phyloP scores from a whole-genome alignment of 2,888 invertebrate species.

The Cynaeus angustus region DNA sequence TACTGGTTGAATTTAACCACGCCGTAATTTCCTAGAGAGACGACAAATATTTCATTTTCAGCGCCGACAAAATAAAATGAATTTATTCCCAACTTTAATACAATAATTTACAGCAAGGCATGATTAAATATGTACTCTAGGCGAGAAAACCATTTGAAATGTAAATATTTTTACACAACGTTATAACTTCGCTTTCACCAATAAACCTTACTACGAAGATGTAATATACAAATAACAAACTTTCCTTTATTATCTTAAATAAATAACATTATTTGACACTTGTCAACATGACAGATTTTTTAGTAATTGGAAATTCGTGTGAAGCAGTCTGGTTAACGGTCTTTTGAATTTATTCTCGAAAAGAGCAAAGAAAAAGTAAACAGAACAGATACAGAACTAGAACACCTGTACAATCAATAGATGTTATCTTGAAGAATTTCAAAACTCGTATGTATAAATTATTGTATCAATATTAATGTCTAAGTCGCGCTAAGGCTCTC shows the following conservation, averaged over 20 bases:
- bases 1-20: background rate
- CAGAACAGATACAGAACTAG: background rate
- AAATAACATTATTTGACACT: conserved; percentile 48
- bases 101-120: conserved; percentile 55
- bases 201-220: conserved; percentile 52
- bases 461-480: conserved; percentile 10
- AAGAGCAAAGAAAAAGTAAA: background rate
- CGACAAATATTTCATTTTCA: conserved; percentile 51
- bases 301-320: conserved; percentile 48
- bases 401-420: conserved; percentile 3
- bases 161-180: conserved; percentile 56
- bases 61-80: conserved; percentile 52
- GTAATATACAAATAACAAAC: conserved; percentile 52
- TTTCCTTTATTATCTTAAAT: conserved; percentile 54
- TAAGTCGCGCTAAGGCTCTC: background rate
- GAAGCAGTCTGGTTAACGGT: background rate
- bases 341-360: background rate
- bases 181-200: conserved; percentile 48
- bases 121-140: conserved; percentile 56
- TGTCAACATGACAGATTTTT: conserved; percentile 47
- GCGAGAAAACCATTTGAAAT: conserved; percentile 55
- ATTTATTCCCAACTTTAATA: conserved; percentile 55
- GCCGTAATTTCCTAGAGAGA: conserved; percentile 17
- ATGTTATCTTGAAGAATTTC: conserved; percentile 2
- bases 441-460: conserved; percentile 1